These are phyloP conservation scores for Orchesellides sinensis DNA, from an alignment of 2,888 invertebrate species.

Conservation along the genomic window DNA sequence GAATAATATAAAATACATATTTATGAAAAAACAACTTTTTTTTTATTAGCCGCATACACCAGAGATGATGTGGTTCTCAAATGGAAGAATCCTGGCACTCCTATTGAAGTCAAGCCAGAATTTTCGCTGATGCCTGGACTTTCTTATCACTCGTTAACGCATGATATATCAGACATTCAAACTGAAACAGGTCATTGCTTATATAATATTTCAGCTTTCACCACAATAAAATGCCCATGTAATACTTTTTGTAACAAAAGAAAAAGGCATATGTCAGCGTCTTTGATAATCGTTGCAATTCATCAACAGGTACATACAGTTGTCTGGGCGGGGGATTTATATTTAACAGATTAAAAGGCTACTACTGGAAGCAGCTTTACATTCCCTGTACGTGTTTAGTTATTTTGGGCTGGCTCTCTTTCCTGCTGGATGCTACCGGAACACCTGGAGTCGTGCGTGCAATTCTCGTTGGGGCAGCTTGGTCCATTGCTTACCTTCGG, in stretches of 20 bases:
- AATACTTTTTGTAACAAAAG: not conserved
- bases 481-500: conserved; percentile 28
- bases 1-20: not conserved
- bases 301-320: conserved; percentile 32
- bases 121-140: conserved; percentile 49
- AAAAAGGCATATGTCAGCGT: not conserved
- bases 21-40: not conserved
- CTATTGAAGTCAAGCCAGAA: conserved; percentile 39
- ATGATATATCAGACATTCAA: conserved; percentile 21
- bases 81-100: conserved; percentile 50
- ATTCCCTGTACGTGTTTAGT: conserved; percentile 50
- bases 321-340: conserved; percentile 39
- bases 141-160: conserved; percentile 37
- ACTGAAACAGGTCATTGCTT: conserved; percentile 36
- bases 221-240: not conserved
- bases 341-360: conserved; percentile 43
- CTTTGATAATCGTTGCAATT: not conserved
- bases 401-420: conserved; percentile 40
- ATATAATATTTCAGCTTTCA: not conserved
- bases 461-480: conserved; percentile 12
- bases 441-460: conserved; percentile 40
- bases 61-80: conserved; percentile 44
- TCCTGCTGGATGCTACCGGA: conserved; percentile 41
- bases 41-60: conserved; percentile 1
- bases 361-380: conserved; percentile 54